These are phyloP conservation scores for Pseudococcus viburni DNA, from an alignment of 2,888 invertebrate genomes.

Conservation along the genomic window DNA sequence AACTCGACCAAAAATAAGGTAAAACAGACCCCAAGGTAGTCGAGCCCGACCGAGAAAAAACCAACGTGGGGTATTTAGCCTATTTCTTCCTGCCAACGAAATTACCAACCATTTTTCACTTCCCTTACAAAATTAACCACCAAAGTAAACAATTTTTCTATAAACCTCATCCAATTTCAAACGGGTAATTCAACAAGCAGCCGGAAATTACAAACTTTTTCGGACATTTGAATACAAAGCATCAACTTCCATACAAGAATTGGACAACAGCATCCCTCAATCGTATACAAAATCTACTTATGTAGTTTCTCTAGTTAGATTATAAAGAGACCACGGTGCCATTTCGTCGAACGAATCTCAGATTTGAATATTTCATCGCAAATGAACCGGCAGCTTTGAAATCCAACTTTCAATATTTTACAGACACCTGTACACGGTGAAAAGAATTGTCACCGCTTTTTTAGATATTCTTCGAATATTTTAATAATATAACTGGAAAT, in stretches of 20 bases:
- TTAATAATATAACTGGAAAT: constrained; percentile 46
- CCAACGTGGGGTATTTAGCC: no score
- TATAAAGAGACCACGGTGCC: background rate
- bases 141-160: background rate
- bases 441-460: constrained; percentile 22
- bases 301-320: background rate
- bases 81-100: no score
- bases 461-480: constrained; percentile 26
- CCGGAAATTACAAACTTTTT: background rate
- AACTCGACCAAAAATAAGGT: background rate
- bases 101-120: no score
- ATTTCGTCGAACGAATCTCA: background rate
- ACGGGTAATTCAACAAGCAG: background rate
- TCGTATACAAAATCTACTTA: background rate
- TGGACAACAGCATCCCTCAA: background rate
- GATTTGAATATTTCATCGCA: background rate
- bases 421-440: background rate
- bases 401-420: constrained; percentile 32
- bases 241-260: background rate
- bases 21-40: background rate
- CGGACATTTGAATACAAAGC: background rate
- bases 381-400: constrained; percentile 9
- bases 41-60: no score
- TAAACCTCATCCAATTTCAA: background rate
- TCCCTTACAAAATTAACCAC: background rate